phyloP scores from a whole-genome alignment of 2,113 vertebrate genomes.

The Circaetus cinerascens region DNA sequence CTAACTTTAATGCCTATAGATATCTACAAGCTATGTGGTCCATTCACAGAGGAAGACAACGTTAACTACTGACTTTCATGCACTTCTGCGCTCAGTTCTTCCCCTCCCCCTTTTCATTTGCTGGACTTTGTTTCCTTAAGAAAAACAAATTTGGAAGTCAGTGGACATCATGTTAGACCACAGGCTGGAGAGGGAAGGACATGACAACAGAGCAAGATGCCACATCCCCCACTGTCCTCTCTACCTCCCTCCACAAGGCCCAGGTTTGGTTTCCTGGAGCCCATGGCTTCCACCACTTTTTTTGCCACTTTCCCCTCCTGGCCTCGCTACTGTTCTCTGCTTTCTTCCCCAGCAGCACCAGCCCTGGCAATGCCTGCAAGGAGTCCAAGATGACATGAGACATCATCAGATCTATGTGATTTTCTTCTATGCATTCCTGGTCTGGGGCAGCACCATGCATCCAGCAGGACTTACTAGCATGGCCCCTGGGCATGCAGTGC shows the following conservation, averaged over 20 bases:
- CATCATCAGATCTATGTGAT: background rate
- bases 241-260: background rate
- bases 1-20: background rate
- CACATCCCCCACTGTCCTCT: rapidly evolving
- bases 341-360: background rate
- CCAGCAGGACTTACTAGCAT: background rate
- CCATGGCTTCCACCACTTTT: background rate
- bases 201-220: background rate
- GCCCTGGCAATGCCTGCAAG: background rate
- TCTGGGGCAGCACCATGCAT: background rate
- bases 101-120: background rate
- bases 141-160: background rate
- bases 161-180: background rate
- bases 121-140: background rate
- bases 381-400: background rate
- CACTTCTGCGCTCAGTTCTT: background rate
- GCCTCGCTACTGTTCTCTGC: background rate
- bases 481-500: background rate
- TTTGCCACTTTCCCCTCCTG: background rate
- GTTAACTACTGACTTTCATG: background rate
- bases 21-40: background rate
- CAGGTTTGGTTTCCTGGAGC: background rate
- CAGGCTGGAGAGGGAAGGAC: background rate
- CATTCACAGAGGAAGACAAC: background rate
- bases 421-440: background rate